Evolutionary conservation across 1,140 invertebrate species (phyloP).

Genomic region (Muscidifurax raptorellus): DNA sequence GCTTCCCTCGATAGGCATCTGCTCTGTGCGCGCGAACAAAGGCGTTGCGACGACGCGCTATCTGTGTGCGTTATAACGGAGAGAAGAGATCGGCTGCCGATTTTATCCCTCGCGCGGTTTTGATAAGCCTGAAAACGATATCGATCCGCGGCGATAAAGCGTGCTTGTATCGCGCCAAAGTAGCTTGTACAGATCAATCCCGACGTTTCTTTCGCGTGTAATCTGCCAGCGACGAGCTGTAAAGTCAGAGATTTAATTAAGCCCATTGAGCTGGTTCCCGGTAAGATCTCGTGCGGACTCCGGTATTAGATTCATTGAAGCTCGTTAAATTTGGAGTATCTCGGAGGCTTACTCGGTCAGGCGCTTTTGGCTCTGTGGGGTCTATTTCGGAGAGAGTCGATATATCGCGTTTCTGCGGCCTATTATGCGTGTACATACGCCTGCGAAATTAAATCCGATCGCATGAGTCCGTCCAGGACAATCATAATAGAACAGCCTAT

Average conservation of each 20-base stretch:
- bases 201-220: no score
- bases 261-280: not conserved
- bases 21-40: not conserved
- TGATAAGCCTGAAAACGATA: no score
- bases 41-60: not conserved
- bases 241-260: not conserved
- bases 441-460: not conserved
- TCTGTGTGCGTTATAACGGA: not conserved
- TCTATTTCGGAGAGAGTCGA: no score
- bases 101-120: conserved; percentile 3
- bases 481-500: not conserved
- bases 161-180: no score
- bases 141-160: no score
- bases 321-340: not conserved
- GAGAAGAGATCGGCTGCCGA: not conserved
- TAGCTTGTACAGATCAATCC: no score
- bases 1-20: not conserved
- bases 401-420: no score
- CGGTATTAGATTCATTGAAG: not conserved
- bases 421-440: not conserved
- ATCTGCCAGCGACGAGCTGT: not conserved
- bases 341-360: not conserved
- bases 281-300: not conserved
- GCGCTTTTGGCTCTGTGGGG: not conserved
- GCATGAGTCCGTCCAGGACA: not conserved